Evolutionary conservation across 2,113 vertebrate species (phyloP).

Genomic region (Acrocephalus arundinaceus): DNA sequence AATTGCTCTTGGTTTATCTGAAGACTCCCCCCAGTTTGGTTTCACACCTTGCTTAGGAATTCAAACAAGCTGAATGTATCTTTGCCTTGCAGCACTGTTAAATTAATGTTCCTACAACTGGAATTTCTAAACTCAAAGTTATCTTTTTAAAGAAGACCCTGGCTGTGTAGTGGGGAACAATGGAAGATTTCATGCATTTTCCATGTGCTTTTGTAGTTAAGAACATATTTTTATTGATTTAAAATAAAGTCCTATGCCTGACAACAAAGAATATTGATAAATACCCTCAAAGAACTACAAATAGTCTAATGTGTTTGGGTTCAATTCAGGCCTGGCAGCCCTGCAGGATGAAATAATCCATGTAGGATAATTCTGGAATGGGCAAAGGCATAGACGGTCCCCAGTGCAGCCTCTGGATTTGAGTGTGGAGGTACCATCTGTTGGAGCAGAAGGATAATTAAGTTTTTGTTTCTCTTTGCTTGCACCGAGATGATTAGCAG

Average conservation of each 20-base stretch:
- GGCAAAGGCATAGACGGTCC: accelerated
- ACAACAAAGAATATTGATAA: not conserved
- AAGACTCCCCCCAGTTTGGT: not conserved
- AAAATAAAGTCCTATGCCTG: not conserved
- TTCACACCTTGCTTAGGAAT: conserved; percentile 22
- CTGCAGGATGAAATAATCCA: not conserved
- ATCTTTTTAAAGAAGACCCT: conserved; percentile 10
- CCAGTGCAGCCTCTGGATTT: not conserved
- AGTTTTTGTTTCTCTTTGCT: not conserved
- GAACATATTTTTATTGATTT: not conserved
- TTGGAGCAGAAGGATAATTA: not conserved
- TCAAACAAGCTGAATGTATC: not conserved
- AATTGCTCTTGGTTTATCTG: not conserved
- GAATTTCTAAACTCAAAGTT: not conserved
- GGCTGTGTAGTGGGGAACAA: not conserved
- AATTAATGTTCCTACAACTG: not conserved
- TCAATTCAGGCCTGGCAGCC: not conserved
- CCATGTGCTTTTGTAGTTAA: not conserved
- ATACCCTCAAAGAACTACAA: not conserved
- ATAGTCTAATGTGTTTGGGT: not conserved
- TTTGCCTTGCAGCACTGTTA: conserved; percentile 9
- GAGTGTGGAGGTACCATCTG: not conserved
- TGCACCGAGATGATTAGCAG: not conserved
- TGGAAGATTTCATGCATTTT: not conserved
- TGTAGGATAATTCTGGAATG: not conserved